Base-by-base conservation (phyloP, 2,113 vertebrate genomes). In the Syrmaticus mikado region DNA sequence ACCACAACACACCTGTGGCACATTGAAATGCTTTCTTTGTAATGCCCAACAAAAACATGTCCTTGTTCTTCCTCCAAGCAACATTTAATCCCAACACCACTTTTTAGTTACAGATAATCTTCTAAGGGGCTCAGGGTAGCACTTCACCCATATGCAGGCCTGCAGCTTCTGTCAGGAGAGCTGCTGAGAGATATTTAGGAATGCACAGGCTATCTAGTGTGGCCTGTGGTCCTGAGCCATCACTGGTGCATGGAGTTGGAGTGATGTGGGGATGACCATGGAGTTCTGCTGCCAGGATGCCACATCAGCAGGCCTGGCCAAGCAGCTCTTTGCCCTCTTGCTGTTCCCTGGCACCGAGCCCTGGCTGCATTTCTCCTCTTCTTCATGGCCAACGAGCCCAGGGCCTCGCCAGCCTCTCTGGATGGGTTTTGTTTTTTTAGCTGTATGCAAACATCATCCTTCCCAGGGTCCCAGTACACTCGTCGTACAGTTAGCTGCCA, bases 231-330 rank as follows among this genome's bases (percentile, higher is more conserved):
- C 6, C 67, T 10, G 0, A 0, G 4, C 7, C 76, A 2, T 38
- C 72, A 11, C 67, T 89, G 53, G 38, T 71, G 11, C 34, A 3
- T 4, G 0, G 36, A 14, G 55, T 3, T 57, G 30, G 2, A 32
- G 1, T 1, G 0, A 1, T 2, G 2, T 0, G 4, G 0, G 9
- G 1, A 3, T 66, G 12, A 55, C 45, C 66, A 4, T 22, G 13
- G 32, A 6, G 67, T 8, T 65, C 67, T 76, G 62, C 82, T 5
- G 68, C 43, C 3, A 28, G 45, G 32, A 3, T 0, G 5, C 0
- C 15, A 62, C 41, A 21, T 55, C 62, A 62, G 66, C 89, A 3
- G 75, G 82, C 85, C 4, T 3, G 75, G 52, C 71, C 85, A 61
- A 52, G 20, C 18, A 32, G 40, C 89, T 62, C 32, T 43, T 68